phyloP scores from a whole-genome alignment of 1,140 invertebrate species.

The Trichonephila clavipes region DNA sequence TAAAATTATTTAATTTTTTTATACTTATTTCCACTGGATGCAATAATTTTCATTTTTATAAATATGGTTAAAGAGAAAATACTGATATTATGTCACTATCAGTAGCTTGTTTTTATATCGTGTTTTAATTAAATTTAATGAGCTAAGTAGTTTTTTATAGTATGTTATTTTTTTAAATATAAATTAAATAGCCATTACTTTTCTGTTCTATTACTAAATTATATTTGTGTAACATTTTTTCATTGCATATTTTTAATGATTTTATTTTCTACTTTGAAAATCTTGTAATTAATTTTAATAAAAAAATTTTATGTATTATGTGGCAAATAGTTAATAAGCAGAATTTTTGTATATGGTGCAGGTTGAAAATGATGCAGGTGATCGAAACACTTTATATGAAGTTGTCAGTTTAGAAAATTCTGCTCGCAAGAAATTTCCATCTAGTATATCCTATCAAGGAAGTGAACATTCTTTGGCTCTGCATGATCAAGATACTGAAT shows the following conservation, averaged over 20 bases:
- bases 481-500: constrained; percentile 75
- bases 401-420: constrained; percentile 91
- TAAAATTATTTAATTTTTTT: no score
- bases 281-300: not conserved
- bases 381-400: constrained; percentile 81
- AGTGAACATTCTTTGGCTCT: constrained; percentile 68
- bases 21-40: no score
- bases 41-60: no score
- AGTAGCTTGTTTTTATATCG: no score
- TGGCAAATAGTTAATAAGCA: not conserved
- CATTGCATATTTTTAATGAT: not conserved
- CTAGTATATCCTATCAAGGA: constrained; percentile 54
- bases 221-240: not conserved
- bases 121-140: no score
- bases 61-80: no score
- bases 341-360: not conserved
- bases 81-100: no score
- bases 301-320: not conserved
- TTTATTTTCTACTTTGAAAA: not conserved
- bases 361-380: constrained; percentile 76
- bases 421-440: constrained; percentile 69
- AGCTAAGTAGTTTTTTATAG: no score
- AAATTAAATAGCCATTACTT: no score
- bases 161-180: no score
- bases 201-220: no score